Conservation (phyloP, 2,797 vertebrate species). For the Sparus aurata region DNA sequence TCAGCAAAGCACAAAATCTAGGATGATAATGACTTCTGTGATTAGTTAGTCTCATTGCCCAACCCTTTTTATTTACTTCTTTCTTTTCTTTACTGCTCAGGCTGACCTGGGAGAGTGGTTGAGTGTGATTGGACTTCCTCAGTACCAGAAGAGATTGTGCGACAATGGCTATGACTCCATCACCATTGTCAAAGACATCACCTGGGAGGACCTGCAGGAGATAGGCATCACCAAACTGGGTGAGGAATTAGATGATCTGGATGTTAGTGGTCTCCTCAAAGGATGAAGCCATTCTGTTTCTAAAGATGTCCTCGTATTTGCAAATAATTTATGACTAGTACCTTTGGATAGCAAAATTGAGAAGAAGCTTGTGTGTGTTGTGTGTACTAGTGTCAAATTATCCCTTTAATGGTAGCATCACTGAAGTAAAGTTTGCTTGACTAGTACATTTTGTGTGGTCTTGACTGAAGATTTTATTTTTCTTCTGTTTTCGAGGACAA, state of each 20-base stretch:
- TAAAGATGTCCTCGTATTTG: not conserved
- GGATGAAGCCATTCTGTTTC: not conserved
- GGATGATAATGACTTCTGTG: not conserved
- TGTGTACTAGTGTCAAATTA: no score
- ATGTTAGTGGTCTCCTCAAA: not conserved
- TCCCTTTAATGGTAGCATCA: no score
- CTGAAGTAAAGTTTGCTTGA: no score
- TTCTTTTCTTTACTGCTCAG: slow-evolving; percentile 71
- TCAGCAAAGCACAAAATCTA: not conserved
- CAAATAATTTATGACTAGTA: not conserved
- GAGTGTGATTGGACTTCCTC: slow-evolving; percentile 91
- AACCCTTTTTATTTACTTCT: no score
- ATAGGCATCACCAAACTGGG: slow-evolving; percentile 96
- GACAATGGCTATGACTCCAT: slow-evolving; percentile 96
- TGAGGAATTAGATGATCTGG: slow-evolving; percentile 71
- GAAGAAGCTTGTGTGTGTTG: no score
- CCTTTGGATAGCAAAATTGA: no score
- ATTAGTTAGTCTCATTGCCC: not conserved
- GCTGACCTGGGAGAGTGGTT: slow-evolving; percentile 93
- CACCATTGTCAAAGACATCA: slow-evolving; percentile 92
- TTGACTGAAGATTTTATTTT: not conserved
- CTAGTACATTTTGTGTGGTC: no score
- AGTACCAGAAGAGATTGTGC: slow-evolving; percentile 90
- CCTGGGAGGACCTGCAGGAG: slow-evolving; percentile 97
- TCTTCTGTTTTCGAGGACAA: not conserved